Evolutionary conservation across 1,140 invertebrate genomes (phyloP).

Genomic region (Drosophila melanica): DNA sequence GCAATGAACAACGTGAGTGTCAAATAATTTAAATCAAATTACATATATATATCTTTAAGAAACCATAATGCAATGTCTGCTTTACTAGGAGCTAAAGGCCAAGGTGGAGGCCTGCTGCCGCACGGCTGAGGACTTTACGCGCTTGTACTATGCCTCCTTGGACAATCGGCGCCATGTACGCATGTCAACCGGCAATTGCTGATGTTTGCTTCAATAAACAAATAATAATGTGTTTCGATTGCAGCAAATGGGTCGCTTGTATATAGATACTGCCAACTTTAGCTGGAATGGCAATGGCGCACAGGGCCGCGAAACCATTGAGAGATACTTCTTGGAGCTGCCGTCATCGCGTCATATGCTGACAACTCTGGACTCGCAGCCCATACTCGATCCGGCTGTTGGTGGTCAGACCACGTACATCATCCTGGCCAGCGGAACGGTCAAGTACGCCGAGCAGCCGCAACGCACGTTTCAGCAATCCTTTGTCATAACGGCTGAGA

Average conservation of each 20-base stretch:
- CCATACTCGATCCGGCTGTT: conserved; percentile 88
- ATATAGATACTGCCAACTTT: conserved; percentile 90
- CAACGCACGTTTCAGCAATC: conserved; percentile 90
- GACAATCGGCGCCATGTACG: conserved; percentile 92
- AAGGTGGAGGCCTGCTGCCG: conserved; percentile 90
- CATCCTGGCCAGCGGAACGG: conserved; percentile 90
- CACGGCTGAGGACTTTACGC: conserved; percentile 92
- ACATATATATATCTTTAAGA: too few relatives aligned
- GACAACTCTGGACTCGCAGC: conserved; percentile 91
- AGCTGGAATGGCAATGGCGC: conserved; percentile 94
- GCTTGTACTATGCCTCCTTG: conserved; percentile 92
- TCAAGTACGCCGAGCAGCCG: conserved; percentile 87
- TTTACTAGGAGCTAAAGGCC: not conserved
- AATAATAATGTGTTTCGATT: conserved; percentile 20
- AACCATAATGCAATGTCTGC: too few relatives aligned
- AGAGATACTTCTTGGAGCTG: conserved; percentile 91
- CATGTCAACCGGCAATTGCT: conserved; percentile 41
- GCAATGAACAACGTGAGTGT: too few relatives aligned
- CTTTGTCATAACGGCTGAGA: conserved; percentile 92
- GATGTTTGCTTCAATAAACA: conserved; percentile 12
- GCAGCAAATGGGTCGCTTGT: conserved; percentile 90
- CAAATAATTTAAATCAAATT: too few relatives aligned
- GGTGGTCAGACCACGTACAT: conserved; percentile 89
- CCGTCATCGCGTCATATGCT: conserved; percentile 89
- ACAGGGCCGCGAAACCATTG: conserved; percentile 89